These are phyloP conservation scores for Lophochroa leadbeateri DNA, from an alignment of 2,113 vertebrate species.

Conservation along the genomic window DNA sequence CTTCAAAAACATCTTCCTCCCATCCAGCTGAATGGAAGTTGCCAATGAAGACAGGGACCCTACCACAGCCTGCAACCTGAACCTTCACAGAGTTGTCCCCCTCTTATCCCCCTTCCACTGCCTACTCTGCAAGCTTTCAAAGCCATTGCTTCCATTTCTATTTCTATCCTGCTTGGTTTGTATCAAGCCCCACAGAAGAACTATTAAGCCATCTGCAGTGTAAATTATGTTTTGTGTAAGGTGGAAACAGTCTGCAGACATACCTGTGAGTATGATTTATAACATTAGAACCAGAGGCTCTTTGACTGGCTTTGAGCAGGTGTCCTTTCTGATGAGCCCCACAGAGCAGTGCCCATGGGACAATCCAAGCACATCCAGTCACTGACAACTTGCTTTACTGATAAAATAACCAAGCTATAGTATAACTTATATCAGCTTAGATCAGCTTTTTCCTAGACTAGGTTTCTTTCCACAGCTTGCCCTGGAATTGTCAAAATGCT, in stretches of 20 bases:
- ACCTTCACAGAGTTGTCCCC: neutral
- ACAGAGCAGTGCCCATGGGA: neutral
- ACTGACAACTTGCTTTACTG: neutral
- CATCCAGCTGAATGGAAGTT: neutral
- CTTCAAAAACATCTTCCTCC: neutral
- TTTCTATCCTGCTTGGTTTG: neutral
- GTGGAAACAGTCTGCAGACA: neutral
- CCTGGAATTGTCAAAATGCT: neutral
- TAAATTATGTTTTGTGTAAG: neutral
- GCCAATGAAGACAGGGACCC: neutral
- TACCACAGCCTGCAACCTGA: neutral
- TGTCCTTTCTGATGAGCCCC: neutral
- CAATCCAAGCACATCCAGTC: neutral
- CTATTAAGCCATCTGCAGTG: neutral
- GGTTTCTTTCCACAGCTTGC: neutral
- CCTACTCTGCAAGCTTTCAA: neutral
- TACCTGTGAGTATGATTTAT: neutral
- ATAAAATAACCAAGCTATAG: neutral
- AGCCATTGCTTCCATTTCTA: neutral
- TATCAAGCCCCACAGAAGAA: neutral
- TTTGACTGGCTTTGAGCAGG: neutral
- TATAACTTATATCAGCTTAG: neutral
- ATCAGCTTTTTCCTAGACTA: neutral
- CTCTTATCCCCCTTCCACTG: fast-evolving
- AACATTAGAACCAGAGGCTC: fast-evolving